Conservation (phyloP, 2,113 vertebrate genomes). For the Emydura subglobosa region DNA sequence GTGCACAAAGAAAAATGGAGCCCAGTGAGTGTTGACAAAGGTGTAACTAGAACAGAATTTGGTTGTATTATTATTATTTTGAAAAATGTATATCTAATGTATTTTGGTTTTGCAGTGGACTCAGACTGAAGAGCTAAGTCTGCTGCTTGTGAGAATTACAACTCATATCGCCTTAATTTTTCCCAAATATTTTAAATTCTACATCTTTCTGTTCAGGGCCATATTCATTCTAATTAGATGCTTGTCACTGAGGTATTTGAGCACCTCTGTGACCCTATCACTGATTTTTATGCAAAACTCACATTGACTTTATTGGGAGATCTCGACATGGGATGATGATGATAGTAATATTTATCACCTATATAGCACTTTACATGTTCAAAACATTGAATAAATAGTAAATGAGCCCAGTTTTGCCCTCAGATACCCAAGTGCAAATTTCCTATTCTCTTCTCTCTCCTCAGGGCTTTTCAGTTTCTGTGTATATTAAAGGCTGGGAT, state of each 20-base stretch:
- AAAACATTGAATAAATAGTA: constrained; percentile 1
- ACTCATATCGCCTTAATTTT: neutral
- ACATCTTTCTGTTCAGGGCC: neutral
- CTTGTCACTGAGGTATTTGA: neutral
- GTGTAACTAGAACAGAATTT: neutral
- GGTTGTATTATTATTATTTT: rapidly evolving
- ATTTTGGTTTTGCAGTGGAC: neutral
- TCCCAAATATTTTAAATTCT: neutral
- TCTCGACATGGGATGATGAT: neutral
- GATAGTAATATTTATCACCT: neutral
- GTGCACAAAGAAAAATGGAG: neutral
- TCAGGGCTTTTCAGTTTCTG: neutral
- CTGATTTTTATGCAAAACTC: constrained; percentile 11
- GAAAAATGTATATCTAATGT: neutral
- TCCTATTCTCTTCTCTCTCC: neutral
- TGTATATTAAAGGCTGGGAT: neutral
- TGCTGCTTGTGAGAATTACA: neutral
- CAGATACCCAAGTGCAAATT: neutral
- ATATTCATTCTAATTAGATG: neutral
- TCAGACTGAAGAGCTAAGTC: neutral
- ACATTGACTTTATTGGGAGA: neutral
- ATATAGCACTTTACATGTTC: neutral
- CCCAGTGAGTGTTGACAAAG: neutral
- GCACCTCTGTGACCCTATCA: neutral
- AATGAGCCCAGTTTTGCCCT: neutral